Conservation (phyloP, 2,113 vertebrate genomes). For the Mormoops blainvillei region DNA sequence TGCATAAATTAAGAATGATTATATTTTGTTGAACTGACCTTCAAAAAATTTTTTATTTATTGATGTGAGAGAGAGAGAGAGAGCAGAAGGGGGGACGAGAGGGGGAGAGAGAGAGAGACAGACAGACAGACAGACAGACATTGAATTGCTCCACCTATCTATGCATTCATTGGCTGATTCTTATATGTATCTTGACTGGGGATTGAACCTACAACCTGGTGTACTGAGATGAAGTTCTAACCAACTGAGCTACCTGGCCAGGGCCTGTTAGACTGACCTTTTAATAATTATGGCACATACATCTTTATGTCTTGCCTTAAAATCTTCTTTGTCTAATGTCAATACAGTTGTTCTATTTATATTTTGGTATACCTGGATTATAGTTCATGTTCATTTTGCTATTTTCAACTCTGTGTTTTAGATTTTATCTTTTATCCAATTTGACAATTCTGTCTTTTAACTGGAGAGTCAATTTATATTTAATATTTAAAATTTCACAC, state of each 20-base stretch:
- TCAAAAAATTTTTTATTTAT: neutral
- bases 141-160: too few relatives aligned
- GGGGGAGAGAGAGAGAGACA: too few relatives aligned
- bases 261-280: neutral
- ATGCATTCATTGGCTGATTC: too few relatives aligned
- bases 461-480: neutral
- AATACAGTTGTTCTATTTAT: neutral
- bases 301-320: slow-evolving; percentile 24
- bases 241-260: too few relatives aligned
- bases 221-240: too few relatives aligned
- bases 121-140: too few relatives aligned
- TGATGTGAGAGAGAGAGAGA: too few relatives aligned
- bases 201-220: too few relatives aligned
- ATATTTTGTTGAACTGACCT: neutral
- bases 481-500: slow-evolving; percentile 18
- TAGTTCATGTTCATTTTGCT: slow-evolving; percentile 6
- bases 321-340: slow-evolving; percentile 11
- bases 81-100: too few relatives aligned
- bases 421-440: neutral
- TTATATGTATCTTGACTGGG: too few relatives aligned
- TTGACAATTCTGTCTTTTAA: neutral
- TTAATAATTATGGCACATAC: slow-evolving; percentile 16
- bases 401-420: neutral
- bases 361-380: neutral
- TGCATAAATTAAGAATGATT: neutral